Base-by-base conservation (phyloP, 2,888 invertebrate genomes). In the Mythimna lalbum region DNA sequence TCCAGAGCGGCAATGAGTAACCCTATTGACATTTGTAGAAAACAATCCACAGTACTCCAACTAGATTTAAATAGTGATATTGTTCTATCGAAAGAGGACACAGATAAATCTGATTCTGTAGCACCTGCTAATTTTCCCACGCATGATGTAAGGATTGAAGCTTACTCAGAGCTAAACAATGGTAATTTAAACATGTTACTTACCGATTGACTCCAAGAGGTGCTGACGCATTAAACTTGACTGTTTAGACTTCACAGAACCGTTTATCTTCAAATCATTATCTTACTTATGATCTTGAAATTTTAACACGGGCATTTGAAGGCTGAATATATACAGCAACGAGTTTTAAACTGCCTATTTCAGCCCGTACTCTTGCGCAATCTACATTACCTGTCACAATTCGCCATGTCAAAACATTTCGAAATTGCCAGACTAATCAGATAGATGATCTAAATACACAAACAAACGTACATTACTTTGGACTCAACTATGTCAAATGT, bases 401-500 rank as follows among this genome's bases (percentile, higher is more conserved):
- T 80, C 65, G 78, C 83, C 80, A 83, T 79, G 86, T 86, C 87
- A 89, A 88, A 89, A 90, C 86, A 90, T 89, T 88, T 88, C 84
- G 81, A 87, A 88, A 84, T 75, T 70, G 60, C 82, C 81, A 84
- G 84, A 86, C 89, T 88, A 91, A 91, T 91, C 91, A 88, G 89
- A 89, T 88, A 87, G 86, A 87, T 90, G 89, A 91, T 92, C 90
- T 89, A 88, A 86, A 91, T 89, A 90, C 73, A 86, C 84, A 89
- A 90, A 90, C 87, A 88, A 88, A 88, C 80, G 87, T 86, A 88
- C 85, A 80, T 84, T 83, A 80, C 78, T 75, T 67, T 69, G 78
- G 76, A 78, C 85, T 84, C 84, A 89, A 91, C 91, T 92, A 87
- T 94, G 94, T 95, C 94, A 92, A 93, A 92, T 90, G 91, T 93